phyloP scores from a whole-genome alignment of 1,140 invertebrate genomes.

The Teleopsis dalmanni region DNA sequence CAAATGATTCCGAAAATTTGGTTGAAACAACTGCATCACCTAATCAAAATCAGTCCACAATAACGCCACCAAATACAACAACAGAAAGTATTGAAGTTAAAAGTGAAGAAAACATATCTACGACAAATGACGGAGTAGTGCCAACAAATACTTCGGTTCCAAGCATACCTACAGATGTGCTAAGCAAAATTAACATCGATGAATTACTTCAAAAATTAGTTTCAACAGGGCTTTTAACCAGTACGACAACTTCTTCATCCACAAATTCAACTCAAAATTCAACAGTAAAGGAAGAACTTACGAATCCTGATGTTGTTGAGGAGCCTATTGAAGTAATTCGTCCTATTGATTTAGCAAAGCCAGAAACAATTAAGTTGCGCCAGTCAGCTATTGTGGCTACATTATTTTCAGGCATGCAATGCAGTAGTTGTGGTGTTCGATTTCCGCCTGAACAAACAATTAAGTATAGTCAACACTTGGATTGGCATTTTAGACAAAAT shows the following conservation, averaged over 20 bases:
- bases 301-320: background rate
- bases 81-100: background rate
- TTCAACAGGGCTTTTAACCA: constrained; percentile 68
- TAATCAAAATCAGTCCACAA: background rate
- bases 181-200: constrained; percentile 60
- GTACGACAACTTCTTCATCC: constrained; percentile 14
- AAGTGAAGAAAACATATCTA: background rate
- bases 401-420: constrained; percentile 85
- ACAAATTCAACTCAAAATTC: background rate
- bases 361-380: constrained; percentile 68
- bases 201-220: constrained; percentile 78
- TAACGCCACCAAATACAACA: background rate
- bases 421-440: constrained; percentile 84
- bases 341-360: constrained; percentile 57
- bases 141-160: background rate
- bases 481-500: constrained; percentile 97
- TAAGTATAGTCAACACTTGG: constrained; percentile 84
- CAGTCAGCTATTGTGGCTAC: constrained; percentile 58
- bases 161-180: constrained; percentile 20
- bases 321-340: constrained; percentile 33
- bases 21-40: background rate
- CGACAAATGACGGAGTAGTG: background rate
- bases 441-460: constrained; percentile 83
- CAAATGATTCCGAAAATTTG: background rate
- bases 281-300: constrained; percentile 10